Percentiles rank a stretch among this genome's conserved stretches.
phyloP scores from a whole-genome alignment of 2,797 vertebrate species.

The Pygocentrus nattereri region DNA sequence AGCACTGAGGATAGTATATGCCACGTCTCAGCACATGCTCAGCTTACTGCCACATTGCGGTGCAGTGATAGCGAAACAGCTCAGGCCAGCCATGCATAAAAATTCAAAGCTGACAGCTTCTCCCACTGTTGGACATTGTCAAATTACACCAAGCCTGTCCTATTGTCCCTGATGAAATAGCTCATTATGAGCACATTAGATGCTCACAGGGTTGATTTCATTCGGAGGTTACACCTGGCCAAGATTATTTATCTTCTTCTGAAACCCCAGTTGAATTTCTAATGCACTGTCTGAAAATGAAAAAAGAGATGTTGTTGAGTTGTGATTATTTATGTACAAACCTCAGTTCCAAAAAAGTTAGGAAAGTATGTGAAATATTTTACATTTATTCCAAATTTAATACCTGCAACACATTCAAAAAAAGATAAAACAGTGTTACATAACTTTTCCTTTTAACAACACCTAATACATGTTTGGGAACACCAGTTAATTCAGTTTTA shows the following conservation, averaged over 20 bases:
- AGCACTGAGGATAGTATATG: slow-evolving; percentile 18
- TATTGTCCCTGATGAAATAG: slow-evolving; percentile 7
- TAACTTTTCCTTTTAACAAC: too few relatives aligned
- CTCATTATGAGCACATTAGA: slow-evolving; percentile 16
- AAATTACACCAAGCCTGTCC: slow-evolving; percentile 4
- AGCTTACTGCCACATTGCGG: slow-evolving; percentile 18
- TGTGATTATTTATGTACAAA: slow-evolving; percentile 14
- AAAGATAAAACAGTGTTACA: too few relatives aligned
- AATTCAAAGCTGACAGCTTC: slow-evolving; percentile 21
- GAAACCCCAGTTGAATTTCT: background rate
- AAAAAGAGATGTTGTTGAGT: background rate
- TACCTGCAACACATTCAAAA: too few relatives aligned
- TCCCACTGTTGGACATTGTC: background rate
- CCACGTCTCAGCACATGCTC: slow-evolving; percentile 13
- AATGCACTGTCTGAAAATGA: background rate
- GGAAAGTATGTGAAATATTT: too few relatives aligned
- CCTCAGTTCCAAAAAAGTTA: too few relatives aligned
- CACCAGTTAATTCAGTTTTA: too few relatives aligned
- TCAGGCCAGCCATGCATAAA: slow-evolving; percentile 30
- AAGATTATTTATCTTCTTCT: background rate
- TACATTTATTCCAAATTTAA: too few relatives aligned
- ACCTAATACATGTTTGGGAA: too few relatives aligned
- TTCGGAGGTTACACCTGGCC: slow-evolving; percentile 11
- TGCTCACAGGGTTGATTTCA: slow-evolving; percentile 8
- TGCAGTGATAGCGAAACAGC: slow-evolving; percentile 26